Base-by-base conservation (phyloP, 2,888 invertebrate species). In the Boloria euphrosyne region DNA sequence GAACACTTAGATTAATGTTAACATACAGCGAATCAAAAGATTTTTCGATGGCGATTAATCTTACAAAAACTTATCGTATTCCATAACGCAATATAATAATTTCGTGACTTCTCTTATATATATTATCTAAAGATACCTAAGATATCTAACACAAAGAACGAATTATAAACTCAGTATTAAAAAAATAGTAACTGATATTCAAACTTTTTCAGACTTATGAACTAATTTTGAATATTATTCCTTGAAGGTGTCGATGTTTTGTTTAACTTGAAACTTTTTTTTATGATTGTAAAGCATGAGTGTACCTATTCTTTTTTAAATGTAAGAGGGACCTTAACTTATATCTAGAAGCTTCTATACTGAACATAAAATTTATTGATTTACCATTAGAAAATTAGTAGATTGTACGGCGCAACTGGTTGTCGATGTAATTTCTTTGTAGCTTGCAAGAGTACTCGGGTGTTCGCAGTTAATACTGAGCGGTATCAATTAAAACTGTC, bases 401-500 rank as follows among this genome's bases (percentile, higher is more conserved):
- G 59, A 62, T 65, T 49, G 49, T 38, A 38, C 57, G 66, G 60
- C 61, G 68, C 71, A 71, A 71, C 68, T 71, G 55, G 69, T 71
- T 57, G 67, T 59, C 55, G 67, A n/a, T 53, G 64, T 62, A 63
- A 66, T 66, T 68, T 70, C 70, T 68, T 68, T 64, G 68, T 62
- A 59, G 47, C 68, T 66, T 59, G 72, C 66, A 67, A 61, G 72
- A 68, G 67, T 68, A 67, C 70, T 69, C 69, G 67, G 69, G 68
- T 72, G 77, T 76, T 80, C 76, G 78, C 82, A 82, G 87, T 89
- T 85, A 89, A 87, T 87, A 85, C 81, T 80, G 85, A 83, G 74
- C 80, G 79, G 84, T 89, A 90, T 91, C 91, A 91, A 91, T 92
- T 92, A 90, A 92, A 90, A 87, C 89, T 90, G 90, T 91, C 91